These are phyloP conservation scores for Passer montanus DNA, from an alignment of 2,113 vertebrate species.

Conservation along the genomic window DNA sequence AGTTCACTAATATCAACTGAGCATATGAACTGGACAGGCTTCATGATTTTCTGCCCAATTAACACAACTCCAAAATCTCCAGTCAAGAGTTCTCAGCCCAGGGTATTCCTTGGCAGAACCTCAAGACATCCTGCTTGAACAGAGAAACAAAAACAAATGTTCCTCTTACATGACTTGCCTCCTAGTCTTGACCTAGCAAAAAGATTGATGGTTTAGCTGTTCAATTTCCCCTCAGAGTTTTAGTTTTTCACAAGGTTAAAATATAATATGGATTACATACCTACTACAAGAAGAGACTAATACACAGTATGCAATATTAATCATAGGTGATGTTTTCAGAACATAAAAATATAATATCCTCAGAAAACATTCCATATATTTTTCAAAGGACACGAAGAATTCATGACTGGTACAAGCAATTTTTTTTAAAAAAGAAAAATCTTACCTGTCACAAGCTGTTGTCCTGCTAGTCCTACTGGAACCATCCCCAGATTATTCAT, in stretches of 20 bases:
- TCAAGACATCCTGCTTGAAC: slow-evolving; percentile 19
- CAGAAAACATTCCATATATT: background rate
- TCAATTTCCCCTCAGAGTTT: slow-evolving; percentile 4
- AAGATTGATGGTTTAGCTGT: background rate
- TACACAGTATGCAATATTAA: background rate
- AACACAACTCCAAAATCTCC: slow-evolving; percentile 12
- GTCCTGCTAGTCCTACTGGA: slow-evolving; percentile 88
- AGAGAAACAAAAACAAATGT: background rate
- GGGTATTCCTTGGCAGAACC: slow-evolving; percentile 14
- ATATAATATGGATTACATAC: slow-evolving; percentile 14
- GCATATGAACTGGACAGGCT: background rate
- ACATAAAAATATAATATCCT: background rate
- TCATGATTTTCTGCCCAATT: slow-evolving; percentile 23
- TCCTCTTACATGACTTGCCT: background rate
- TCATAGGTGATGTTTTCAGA: background rate
- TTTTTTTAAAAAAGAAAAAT: background rate
- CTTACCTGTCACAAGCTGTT: slow-evolving; percentile 91
- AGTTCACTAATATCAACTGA: background rate
- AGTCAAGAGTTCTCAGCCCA: slow-evolving; percentile 7
- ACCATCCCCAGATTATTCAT: slow-evolving; percentile 96
- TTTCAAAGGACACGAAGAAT: background rate
- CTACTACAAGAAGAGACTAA: background rate
- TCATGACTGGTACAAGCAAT: background rate
- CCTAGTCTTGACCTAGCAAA: background rate
- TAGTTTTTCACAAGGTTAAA: slow-evolving; percentile 30